A percentile compares a stretch with the other conserved stretches of the same genome.
Conservation (phyloP, 2,113 vertebrate genomes). For the Stigmatopora argus region DNA sequence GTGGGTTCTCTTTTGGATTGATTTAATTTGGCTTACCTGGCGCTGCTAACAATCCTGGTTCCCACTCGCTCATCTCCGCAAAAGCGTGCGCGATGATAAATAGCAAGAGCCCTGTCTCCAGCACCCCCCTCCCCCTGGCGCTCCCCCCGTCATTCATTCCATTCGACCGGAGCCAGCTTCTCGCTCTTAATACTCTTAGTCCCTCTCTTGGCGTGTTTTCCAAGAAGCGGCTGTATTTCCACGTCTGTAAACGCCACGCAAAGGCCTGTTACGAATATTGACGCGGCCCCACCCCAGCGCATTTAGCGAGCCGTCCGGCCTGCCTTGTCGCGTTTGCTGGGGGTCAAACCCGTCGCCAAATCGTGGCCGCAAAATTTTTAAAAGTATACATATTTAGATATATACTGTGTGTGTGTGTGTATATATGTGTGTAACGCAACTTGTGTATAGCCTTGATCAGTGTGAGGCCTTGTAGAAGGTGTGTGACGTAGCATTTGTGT, state of each 20-base stretch:
- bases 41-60: constrained; percentile 8
- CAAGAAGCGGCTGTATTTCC: constrained; percentile 48
- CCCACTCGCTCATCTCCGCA: constrained; percentile 25
- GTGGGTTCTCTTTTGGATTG: constrained; percentile 4
- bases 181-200: constrained; percentile 56
- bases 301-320: constrained; percentile 50
- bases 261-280: constrained; percentile 60
- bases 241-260: constrained; percentile 56
- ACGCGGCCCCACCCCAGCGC: constrained; percentile 33
- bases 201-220: constrained; percentile 56
- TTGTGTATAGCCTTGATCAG: too few relatives aligned
- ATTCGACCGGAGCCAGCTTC: constrained; percentile 45
- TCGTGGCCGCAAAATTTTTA: neutral
- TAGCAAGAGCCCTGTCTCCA: constrained; percentile 9
- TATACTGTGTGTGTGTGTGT: too few relatives aligned
- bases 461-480: too few relatives aligned
- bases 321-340: constrained; percentile 1
- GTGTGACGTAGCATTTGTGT: too few relatives aligned
- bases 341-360: neutral
- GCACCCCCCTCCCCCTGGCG: constrained; percentile 12
- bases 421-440: too few relatives aligned
- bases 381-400: too few relatives aligned
- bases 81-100: constrained; percentile 16
- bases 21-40: constrained; percentile 24
- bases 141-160: constrained; percentile 3